Percentiles rank a stretch among this genome's conserved stretches.
Evolutionary conservation across 2,113 vertebrate species (phyloP).

Genomic region (Gadus macrocephalus): DNA sequence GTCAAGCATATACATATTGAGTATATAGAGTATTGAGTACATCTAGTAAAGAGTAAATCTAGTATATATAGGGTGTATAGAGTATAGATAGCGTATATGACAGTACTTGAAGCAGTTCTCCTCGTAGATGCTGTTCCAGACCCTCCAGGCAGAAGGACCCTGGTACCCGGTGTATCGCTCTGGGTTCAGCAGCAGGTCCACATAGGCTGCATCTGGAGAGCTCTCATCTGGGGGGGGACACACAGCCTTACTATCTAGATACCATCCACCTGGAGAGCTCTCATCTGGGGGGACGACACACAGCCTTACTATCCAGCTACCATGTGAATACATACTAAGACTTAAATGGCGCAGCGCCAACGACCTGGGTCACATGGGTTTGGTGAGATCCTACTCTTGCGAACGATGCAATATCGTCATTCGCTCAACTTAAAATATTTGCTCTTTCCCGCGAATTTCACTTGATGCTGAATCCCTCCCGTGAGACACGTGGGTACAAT

Average conservation of each 20-base stretch:
- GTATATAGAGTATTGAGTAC: too few relatives aligned
- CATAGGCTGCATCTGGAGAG: conserved; percentile 89
- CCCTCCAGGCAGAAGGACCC: conserved; percentile 90
- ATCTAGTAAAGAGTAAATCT: too few relatives aligned
- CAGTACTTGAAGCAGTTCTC: conserved; percentile 98
- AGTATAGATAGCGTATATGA: too few relatives aligned
- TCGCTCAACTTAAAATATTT: too few relatives aligned
- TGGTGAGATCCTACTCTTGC: too few relatives aligned
- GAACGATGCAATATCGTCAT: too few relatives aligned
- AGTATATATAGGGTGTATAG: too few relatives aligned
- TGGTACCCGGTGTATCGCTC: conserved; percentile 94
- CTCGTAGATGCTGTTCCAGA: conserved; percentile 98
- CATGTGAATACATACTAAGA: conserved; percentile 43
- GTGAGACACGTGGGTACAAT: too few relatives aligned
- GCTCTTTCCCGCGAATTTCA: too few relatives aligned
- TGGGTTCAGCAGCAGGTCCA: conserved; percentile 89
- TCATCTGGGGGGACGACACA: conserved; percentile 73
- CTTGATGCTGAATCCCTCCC: too few relatives aligned
- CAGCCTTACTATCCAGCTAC: conserved; percentile 68
- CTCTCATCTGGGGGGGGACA: conserved; percentile 76
- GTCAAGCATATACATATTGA: conserved; percentile 38
- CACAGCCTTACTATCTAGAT: conserved; percentile 72
- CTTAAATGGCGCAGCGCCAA: too few relatives aligned
- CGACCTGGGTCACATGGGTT: too few relatives aligned
- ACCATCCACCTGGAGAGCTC: conserved; percentile 85